A percentile compares a stretch with the other conserved stretches of the same genome.
Conservation (phyloP, 2,113 vertebrate species). For the Alosa alosa region DNA sequence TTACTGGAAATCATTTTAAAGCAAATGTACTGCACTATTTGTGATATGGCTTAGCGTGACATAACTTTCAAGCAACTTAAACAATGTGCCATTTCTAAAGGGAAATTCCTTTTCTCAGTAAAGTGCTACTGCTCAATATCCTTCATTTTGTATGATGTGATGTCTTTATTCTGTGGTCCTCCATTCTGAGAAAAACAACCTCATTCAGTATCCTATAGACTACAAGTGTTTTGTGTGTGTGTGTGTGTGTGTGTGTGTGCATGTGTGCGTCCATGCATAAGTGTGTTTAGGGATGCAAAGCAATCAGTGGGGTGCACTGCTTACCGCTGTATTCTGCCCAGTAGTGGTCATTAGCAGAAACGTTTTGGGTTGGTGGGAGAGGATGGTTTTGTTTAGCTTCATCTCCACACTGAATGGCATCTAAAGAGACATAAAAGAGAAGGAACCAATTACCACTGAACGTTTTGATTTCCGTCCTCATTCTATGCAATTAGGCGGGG, state of each 20-base stretch:
- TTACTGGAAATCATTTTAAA: no score
- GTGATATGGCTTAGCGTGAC: no score
- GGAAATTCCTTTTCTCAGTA: no score
- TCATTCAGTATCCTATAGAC: no score
- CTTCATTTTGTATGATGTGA: no score
- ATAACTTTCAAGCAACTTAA: no score
- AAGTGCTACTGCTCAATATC: no score
- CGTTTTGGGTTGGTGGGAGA: slow-evolving; percentile 68
- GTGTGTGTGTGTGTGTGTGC: not conserved
- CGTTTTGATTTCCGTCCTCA: slow-evolving; percentile 68
- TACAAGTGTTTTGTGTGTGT: not conserved
- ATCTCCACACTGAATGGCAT: slow-evolving; percentile 68
- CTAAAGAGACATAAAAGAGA: slow-evolving; percentile 68
- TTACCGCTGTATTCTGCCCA: slow-evolving; percentile 59
- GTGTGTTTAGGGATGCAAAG: not conserved
- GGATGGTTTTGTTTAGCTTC: slow-evolving; percentile 71
- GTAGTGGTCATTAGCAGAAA: slow-evolving; percentile 65
- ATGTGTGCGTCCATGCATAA: not conserved
- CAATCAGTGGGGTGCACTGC: slow-evolving; percentile 25
- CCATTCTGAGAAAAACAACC: no score
- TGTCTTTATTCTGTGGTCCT: no score
- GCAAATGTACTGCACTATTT: no score
- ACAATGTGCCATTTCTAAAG: no score
- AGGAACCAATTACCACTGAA: slow-evolving; percentile 69
- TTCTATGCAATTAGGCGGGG: slow-evolving; percentile 66